Evolutionary conservation across 2,797 vertebrate species (phyloP), one percentile per base, ranked within the genome.

Genomic region (Mareca strepera): DNA sequence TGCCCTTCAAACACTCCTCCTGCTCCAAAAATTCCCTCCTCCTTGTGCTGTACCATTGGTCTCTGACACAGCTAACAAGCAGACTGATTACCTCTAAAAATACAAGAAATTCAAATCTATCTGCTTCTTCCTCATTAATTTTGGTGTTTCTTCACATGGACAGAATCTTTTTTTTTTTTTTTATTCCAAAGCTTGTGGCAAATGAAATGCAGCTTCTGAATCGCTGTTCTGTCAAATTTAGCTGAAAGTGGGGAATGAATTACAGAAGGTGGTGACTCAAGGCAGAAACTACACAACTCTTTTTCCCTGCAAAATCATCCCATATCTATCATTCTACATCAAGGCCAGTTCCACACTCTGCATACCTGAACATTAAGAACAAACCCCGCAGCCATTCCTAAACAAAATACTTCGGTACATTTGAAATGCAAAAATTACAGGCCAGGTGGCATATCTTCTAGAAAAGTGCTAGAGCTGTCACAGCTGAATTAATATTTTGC

Each of bases 371-470:
- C n/a, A 89, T 60, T 33, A 82, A 93, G 91, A 96, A 74, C 35
- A 96, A 95, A 80, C 72, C 84, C 86, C 37, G 89, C 41, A 94
- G 91, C 43, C 84, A 80, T 82, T 92, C 78, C 78, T 85, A 68
- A 84, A 81, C 17, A 39, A 92, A 87, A 28, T 63, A 63, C 76
- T 70, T 86, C 43, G 80, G 67, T 85, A 79, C 74, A 91, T 90
- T 31, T 58, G 18, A 86, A 28, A 91, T 17, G 43, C 12, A 81
- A 85, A 66, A n/a, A 31, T 5, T 25, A 44, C n/a, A 89, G 60
- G 33, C 76, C 66, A 83, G 56, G 52, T 79, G 64, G 70, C 6
- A 22, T 67, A 76, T 86, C 70, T 88, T 73, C 74, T 67, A 72
- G 21, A 53, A 46, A 28, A 86, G 33, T 37, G 18, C 29, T 75